Conservation (phyloP, 2,113 vertebrate genomes). For the Balaenoptera acutorostrata region DNA sequence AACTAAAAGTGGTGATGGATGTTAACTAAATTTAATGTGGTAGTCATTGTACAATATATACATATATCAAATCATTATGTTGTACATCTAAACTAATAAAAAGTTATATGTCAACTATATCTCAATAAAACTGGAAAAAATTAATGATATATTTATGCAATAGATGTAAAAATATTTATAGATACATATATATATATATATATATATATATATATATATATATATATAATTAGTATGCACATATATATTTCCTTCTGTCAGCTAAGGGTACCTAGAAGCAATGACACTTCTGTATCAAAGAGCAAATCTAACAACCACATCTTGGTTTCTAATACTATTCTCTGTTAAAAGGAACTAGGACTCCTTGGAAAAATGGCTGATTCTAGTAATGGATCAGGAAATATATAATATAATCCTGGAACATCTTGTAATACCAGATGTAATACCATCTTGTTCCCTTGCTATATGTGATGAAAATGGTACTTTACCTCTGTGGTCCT, state of each 20-base stretch:
- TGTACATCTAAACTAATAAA: not conserved
- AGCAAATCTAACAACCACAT: not conserved
- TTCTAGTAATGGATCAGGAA: not conserved
- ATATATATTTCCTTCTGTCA: not conserved
- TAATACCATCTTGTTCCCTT: not conserved
- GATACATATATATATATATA: not conserved
- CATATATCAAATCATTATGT: not conserved
- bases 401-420: not conserved
- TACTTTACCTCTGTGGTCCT: not conserved
- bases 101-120: not conserved
- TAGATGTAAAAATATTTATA: not conserved
- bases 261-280: not conserved
- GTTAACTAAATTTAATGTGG: not conserved
- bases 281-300: not conserved
- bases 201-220: not conserved
- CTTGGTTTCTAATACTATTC: not conserved
- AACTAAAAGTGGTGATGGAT: not conserved
- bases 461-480: not conserved
- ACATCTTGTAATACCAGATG: not conserved
- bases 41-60: not conserved
- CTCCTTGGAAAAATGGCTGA: not conserved
- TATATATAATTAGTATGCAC: not conserved
- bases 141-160: not conserved
- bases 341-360: not conserved
- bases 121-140: not conserved